Base-by-base conservation (phyloP, 2,113 vertebrate species). In the Varanus komodoensis region DNA sequence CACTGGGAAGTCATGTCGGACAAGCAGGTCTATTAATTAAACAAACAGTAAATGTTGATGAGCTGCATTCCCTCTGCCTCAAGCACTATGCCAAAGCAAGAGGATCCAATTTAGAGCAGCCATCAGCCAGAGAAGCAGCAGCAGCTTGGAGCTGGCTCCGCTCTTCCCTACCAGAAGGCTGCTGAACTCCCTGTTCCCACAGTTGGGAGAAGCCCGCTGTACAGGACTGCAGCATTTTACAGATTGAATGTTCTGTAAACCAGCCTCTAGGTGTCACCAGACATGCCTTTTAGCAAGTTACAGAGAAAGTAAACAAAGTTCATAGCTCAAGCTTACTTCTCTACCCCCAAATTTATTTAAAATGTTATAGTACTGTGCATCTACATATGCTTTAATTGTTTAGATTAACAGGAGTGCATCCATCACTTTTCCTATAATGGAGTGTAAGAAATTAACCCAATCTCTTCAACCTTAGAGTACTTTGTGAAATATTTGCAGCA, bases 261-360 rank as follows among this genome's bases (percentile, higher is more conserved):
- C 23, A 57, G 71, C 69, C n/a, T 57, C 4, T 23, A 25, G 1
- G 0, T 0, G 8, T 82, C 29, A 50, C 34, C 27, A 52, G 34
- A 61, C n/a, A 57, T 84, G 27, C 74, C 34, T 84, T 0, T 0
- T 0, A n/a, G 29, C 12, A 57, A 34, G 87, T 82, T 85, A 92
- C 21, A 93, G 64, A 68, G 91, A 93, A 0, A 0, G 54, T 83
- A 82, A 57, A 92, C 89, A 87, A 23, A 80, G 84, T 83, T 1
- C 90, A 86, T 19, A 7, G 92, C 93, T 92, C n/a, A 96, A 96
- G 94, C 44, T 96, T 91, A 90, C 93, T 94, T 93, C 95, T 89
- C 90, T 32, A n/a, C 12, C 80, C 68, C 0, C n/a, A 57, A 79
- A 90, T 90, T 91, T 23, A 80, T 79, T 86, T 92, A 92, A 91